phyloP scores from a whole-genome alignment of 2,797 vertebrate genomes.

The Meda fulgida region DNA sequence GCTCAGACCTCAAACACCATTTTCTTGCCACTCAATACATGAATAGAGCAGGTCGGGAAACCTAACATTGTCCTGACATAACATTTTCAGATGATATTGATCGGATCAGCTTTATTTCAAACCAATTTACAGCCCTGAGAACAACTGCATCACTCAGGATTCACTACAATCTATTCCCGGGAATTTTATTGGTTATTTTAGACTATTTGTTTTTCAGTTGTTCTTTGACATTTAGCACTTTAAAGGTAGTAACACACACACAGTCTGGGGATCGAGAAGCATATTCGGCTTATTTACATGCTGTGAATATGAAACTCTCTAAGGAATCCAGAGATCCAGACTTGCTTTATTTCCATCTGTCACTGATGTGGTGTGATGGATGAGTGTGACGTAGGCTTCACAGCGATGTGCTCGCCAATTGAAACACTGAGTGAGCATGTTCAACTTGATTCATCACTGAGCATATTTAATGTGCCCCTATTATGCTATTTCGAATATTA shows the following conservation, averaged over 20 bases:
- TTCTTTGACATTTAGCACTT: not conserved
- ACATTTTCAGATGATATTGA: constrained; percentile 43
- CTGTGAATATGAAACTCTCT: constrained; percentile 6
- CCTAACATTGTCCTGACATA: constrained; percentile 36
- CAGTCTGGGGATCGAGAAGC: not conserved
- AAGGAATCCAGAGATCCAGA: not conserved
- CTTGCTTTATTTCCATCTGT: constrained; percentile 26
- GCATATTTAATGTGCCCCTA: not conserved
- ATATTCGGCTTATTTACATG: constrained; percentile 20
- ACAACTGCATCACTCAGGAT: not conserved
- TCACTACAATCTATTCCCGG: constrained; percentile 11
- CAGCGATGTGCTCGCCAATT: not conserved
- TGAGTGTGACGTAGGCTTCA: not conserved
- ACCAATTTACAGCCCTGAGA: not conserved
- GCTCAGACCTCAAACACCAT: not conserved
- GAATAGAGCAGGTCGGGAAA: not conserved
- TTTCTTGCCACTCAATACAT: constrained; percentile 24
- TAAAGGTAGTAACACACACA: not conserved
- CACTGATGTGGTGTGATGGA: constrained; percentile 23
- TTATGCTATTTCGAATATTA: not conserved
- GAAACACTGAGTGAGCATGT: not conserved
- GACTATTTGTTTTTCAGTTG: constrained; percentile 7
- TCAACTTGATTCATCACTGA: not conserved
- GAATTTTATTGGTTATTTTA: constrained; percentile 6
- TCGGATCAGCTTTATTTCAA: constrained; percentile 6